Evolutionary conservation across 2,113 vertebrate species (phyloP), one percentile per base, ranked within the genome.

Genomic region (Chrysemys picta): DNA sequence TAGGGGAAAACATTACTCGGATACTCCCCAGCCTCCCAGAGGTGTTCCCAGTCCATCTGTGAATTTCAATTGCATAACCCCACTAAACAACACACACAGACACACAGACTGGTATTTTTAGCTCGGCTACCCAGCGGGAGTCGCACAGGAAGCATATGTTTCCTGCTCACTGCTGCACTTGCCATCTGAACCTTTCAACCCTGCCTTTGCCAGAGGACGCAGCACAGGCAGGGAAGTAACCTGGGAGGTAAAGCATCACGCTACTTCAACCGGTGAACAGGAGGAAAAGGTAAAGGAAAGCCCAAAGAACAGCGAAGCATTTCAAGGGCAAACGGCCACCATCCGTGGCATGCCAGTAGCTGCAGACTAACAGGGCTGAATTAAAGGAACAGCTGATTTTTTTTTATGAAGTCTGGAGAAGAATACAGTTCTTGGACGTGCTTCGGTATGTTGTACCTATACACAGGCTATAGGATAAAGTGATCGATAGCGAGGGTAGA

Each of bases 21-120:
- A 91, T 72, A 86, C 92, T 87, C 91, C 1, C 16, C 57, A 24
- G 91, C 89, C 1, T 25, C 90, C 96, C 97, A 95, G 95, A 97
- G 95, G 97, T 91, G 94, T 95, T 92, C 94, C 95, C 92, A 93
- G 94, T 88, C 95, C 96, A 96, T 80, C 89, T 21, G 0, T 29
- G 17, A 2, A 79, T 91, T 50, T 72, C 47, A 47, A 65, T 59
- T 95, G 97, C 6, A 13, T 79, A 89, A 97, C 84, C 75, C 49
- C 91, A 16, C 7, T 93, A 57, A 82, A 86, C 11, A 8, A 80
- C 5, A 53, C 3, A 81, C 5, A 6, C 69, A 81, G 5, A 5
- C 69, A 62, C 6, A 6, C 69, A 81, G 5, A 5, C 38, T 29
- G 53, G 35, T 62, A 89, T 69, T 69, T 4, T 83, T 17, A 2